Base-by-base conservation (phyloP, 53 echinoderm and acorn worm species). In the Astropecten irregularis region DNA sequence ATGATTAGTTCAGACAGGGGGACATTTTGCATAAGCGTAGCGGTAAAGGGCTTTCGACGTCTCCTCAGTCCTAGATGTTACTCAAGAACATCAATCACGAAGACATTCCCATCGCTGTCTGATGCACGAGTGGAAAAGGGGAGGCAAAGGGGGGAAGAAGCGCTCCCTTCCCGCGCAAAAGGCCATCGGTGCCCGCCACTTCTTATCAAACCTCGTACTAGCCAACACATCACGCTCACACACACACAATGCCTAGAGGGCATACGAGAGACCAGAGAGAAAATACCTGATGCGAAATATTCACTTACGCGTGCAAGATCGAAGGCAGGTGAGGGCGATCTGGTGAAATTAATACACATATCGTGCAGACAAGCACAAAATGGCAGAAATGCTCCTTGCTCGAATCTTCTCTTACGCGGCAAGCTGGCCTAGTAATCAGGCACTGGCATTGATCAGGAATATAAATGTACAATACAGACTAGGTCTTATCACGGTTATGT, bases 301-400 rank as follows among this genome's bases (percentile, higher is more conserved):
- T 57, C 76, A 76, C 76, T 76, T 76, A 76, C 76, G 40, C 39
- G 40, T 35, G 76, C 9, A 25, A 37, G 34, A 56, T 76, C 76
- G 76, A 76, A 76, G 76, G 76, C 76, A 76, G 76, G 76, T 76
- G 76, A 76, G 76, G 57, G 1, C 57, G 76, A 56, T 57, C 76
- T 57, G 76, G 52, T 76, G 76, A 76, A 76, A 76, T 76, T 76
- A 76, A 76, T 76, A 76, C 76, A 76, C 76, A 76, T 76, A 76
- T 76, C 76, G 76, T 39, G 39, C 76, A 28, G 76, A 76, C 76
- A 76, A 76, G 76, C 76, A 46, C 57, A 58, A 76, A 76, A 76
- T 76, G 40, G 76, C 57, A 57, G 76, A 76, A 76, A 76, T 76
- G 76, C 76, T 76, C 56, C 58, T 26, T 58, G n/a, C n/a, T n/a